phyloP scores from a whole-genome alignment of 2,113 vertebrate genomes.

The Eurypyga helias region DNA sequence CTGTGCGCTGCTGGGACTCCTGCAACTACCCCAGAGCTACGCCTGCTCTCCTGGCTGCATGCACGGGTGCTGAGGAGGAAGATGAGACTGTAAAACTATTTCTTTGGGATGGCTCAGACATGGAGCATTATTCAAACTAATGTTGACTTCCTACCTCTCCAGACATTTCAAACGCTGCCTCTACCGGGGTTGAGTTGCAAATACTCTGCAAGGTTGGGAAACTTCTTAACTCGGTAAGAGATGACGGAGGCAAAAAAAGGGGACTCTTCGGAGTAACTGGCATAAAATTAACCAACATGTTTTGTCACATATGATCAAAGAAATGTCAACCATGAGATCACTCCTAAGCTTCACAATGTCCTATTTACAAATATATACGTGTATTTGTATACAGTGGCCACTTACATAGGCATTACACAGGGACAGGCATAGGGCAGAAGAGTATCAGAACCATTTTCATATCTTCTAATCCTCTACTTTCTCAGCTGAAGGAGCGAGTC shows the following conservation, averaged over 20 bases:
- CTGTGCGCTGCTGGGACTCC: background rate
- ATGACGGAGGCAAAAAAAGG: background rate
- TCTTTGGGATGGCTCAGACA: background rate
- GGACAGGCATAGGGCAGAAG: background rate
- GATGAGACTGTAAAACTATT: background rate
- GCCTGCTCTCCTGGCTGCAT: background rate
- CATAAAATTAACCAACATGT: background rate
- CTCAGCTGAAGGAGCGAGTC: background rate
- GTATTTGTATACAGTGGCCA: no score
- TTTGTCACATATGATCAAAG: background rate
- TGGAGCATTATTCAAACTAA: background rate
- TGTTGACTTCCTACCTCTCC: background rate
- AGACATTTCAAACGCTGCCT: background rate
- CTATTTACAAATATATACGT: slow-evolving; percentile 22
- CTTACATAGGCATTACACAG: background rate
- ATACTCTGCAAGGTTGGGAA: background rate
- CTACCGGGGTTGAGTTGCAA: background rate
- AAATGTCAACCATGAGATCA: background rate
- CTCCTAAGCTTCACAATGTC: background rate
- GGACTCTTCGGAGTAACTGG: background rate
- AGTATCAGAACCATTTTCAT: background rate
- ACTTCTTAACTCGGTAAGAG: background rate
- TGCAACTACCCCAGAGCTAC: background rate
- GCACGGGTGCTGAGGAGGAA: background rate
- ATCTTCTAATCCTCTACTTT: background rate